Evolutionary conservation across 2,888 invertebrate genomes (phyloP), one percentile per base, ranked within the genome.

Genomic region (Actias luna): DNA sequence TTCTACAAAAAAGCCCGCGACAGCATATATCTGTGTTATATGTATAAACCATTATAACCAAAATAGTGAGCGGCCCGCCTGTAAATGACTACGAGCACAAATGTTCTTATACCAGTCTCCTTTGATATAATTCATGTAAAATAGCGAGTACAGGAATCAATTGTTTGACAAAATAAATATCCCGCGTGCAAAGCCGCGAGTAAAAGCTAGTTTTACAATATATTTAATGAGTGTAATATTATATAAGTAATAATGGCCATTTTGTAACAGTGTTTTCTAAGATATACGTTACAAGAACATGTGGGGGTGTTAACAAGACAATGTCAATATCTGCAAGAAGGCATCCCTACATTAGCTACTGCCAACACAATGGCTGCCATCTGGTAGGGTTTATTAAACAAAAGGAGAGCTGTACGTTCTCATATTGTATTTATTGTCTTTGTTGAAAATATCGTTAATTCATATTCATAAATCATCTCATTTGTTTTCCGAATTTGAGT

Each of bases 321-420:
- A 52, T 14, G 5, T 50, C 25, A 55, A 27, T 52, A 22, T 25
- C 14, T 39, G 18, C 1, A 42, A 7, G n/a, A 42, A 1, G 8
- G 7, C 5, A 42, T 8, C 42, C 42, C n/a, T 18, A 42, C 42
- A 42, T 42, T 42, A 42, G 42, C 8, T 18, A 18, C 4, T 42
- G 5, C 33, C 22, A 31, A 62, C 58, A 62, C 58, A 62, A 62
- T 46, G 25, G 27, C 31, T 29, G 31, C 35, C 58, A 31, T 59
- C 58, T 46, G 50, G 16, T 22, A 12, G n/a, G 5, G 18, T 59
- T 35, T 59, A 14, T 35, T 35, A 12, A 58, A 25, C n/a, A 62
- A 58, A 46, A 10, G n/a, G 10, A 16, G 14, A 18, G 22, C 16
- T 14, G 50, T 22, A 29, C 31, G 22, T 52, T 46, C n/a, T n/a